Conservation (phyloP, 2,888 invertebrate species). For the Xylocampa areola region DNA sequence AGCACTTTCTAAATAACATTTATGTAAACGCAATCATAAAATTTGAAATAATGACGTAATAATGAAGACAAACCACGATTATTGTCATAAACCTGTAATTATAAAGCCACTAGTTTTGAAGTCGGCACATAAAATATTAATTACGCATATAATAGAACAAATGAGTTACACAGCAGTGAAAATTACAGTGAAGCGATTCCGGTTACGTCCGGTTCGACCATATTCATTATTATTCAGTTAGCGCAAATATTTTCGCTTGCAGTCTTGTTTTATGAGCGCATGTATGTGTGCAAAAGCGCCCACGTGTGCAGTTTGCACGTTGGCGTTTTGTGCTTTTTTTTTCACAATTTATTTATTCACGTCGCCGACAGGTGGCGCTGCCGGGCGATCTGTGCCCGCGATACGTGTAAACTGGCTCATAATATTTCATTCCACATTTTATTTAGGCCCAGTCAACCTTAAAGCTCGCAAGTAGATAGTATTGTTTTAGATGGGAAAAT, state of each 20-base stretch:
- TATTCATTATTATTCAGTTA: constrained; percentile 79
- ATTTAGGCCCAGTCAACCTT: constrained; percentile 71
- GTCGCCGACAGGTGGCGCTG: constrained; percentile 84
- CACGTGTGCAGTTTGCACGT: constrained; percentile 62
- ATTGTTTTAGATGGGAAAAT: constrained; percentile 56
- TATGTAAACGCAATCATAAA: constrained; percentile 16
- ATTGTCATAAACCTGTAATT: constrained; percentile 29
- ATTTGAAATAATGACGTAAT: constrained; percentile 10
- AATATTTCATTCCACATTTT: constrained; percentile 81
- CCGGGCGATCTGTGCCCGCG: constrained; percentile 72
- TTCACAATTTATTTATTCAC: constrained; percentile 76
- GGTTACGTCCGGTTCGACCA: constrained; percentile 64
- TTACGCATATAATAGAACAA: constrained; percentile 45
- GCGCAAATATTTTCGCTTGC: constrained; percentile 74
- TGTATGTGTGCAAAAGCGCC: constrained; percentile 43
- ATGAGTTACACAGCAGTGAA: constrained; percentile 53
- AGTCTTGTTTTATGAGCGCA: constrained; percentile 61
- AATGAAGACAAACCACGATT: constrained; percentile 17
- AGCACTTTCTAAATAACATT: constrained; percentile 38
- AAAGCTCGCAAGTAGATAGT: constrained; percentile 57
- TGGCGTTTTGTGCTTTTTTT: constrained; percentile 63
- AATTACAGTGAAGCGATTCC: constrained; percentile 63
- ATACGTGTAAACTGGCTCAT: constrained; percentile 81
- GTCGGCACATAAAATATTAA: constrained; percentile 43
- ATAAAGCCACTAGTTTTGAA: constrained; percentile 39